Conservation (phyloP, 2,888 invertebrate genomes). For the Zygogramma bicolorata region DNA sequence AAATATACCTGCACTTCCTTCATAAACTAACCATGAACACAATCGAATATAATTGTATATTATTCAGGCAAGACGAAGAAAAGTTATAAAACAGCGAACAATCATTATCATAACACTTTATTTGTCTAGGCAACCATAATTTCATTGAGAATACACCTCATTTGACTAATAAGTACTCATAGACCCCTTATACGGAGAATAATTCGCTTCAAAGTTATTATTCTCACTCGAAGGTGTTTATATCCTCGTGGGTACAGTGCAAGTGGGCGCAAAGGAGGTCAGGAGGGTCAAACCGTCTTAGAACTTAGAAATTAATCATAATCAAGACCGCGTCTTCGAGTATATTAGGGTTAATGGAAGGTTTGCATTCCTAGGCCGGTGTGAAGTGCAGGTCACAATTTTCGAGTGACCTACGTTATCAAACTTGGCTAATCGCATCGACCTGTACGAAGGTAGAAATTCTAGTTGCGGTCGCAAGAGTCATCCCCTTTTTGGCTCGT, state of each 20-base stretch:
- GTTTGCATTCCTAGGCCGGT: conserved; percentile 12
- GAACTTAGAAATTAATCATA: conserved; percentile 11
- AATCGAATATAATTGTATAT: not conserved
- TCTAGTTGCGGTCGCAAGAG: not conserved
- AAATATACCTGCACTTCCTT: not conserved
- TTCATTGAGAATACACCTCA: conserved; percentile 24
- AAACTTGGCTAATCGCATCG: not conserved
- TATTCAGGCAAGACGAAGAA: not conserved
- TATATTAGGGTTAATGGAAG: conserved; percentile 13
- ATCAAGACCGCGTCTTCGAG: conserved; percentile 9
- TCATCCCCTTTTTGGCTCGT: conserved; percentile 1
- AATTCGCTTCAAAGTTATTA: conserved; percentile 13
- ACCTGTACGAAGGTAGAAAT: not conserved
- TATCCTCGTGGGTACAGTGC: conserved; percentile 8
- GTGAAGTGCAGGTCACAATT: not conserved
- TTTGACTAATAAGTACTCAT: conserved; percentile 28
- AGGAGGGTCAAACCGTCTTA: conserved; percentile 6
- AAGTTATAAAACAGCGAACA: conserved; percentile 2
- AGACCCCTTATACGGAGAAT: conserved; percentile 10
- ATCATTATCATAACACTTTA: conserved; percentile 23
- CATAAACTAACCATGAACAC: not conserved
- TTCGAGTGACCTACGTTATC: not conserved
- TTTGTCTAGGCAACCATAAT: conserved; percentile 29
- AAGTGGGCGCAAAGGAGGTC: conserved; percentile 16
- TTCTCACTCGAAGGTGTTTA: conserved; percentile 20